phyloP scores from a whole-genome alignment of 2,113 vertebrate species.

The Plectropomus leopardus region DNA sequence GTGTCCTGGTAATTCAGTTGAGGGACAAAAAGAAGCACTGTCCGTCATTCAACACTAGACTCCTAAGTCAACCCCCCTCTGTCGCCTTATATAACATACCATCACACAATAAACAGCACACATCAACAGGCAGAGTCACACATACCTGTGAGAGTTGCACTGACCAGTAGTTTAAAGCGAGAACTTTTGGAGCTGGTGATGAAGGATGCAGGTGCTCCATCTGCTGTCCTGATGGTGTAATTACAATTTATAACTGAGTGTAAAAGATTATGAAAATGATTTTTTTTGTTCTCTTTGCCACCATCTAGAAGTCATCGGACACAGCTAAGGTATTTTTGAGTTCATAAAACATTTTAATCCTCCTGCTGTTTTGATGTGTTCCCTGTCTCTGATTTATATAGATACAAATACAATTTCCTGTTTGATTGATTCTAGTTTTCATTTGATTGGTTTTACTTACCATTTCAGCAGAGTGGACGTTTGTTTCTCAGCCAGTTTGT shows the following conservation, averaged over 20 bases:
- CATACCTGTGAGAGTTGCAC: constrained; percentile 36
- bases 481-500: background rate
- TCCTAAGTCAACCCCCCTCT: constrained; percentile 17
- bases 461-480: background rate
- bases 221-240: constrained; percentile 50
- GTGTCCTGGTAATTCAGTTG: constrained; percentile 57
- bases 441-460: background rate
- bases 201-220: constrained; percentile 24
- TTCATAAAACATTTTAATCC: background rate
- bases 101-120: constrained; percentile 51
- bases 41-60: constrained; percentile 44
- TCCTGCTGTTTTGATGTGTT: background rate
- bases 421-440: background rate
- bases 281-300: background rate
- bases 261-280: too few relatives aligned
- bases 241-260: too few relatives aligned
- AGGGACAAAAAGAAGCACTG: constrained; percentile 35
- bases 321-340: background rate
- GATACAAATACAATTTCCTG: background rate
- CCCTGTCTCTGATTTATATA: background rate
- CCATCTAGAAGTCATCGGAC: background rate
- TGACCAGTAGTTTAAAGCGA: background rate
- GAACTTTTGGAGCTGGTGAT: background rate
- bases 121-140: background rate
- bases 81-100: constrained; percentile 54